Evolutionary conservation across 2,797 vertebrate genomes (phyloP).

Genomic region (Chelon labrosus): DNA sequence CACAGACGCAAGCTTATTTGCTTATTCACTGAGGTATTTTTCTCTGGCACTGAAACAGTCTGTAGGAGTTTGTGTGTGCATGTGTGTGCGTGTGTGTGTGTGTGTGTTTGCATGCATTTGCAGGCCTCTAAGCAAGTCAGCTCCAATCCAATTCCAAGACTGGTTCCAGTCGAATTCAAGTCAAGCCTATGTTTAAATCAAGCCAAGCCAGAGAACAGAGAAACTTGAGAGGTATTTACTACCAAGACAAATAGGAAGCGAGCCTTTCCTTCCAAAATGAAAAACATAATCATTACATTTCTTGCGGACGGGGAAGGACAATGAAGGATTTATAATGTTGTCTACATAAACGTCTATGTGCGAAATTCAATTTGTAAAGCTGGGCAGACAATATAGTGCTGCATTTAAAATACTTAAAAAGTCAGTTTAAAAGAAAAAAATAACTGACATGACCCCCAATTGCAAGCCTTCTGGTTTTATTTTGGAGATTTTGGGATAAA

Average conservation of each 20-base stretch:
- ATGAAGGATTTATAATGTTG: not conserved
- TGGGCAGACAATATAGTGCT: not conserved
- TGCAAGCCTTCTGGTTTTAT: too few relatives aligned
- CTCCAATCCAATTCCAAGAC: constrained; percentile 54
- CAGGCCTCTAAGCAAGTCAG: constrained; percentile 44
- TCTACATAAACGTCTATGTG: not conserved
- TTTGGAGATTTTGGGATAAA: not conserved
- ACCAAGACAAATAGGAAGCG: constrained; percentile 36
- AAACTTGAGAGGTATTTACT: constrained; percentile 21
- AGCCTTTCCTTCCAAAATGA: constrained; percentile 33
- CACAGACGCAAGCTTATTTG: constrained; percentile 64
- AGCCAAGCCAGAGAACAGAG: constrained; percentile 28
- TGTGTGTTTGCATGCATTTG: constrained; percentile 38
- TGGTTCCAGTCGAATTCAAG: constrained; percentile 52
- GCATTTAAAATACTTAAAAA: not conserved
- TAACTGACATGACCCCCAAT: not conserved
- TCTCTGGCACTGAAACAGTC: constrained; percentile 62
- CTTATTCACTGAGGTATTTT: constrained; percentile 70
- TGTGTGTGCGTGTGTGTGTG: constrained; percentile 35
- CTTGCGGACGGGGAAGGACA: not conserved
- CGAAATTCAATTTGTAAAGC: not conserved
- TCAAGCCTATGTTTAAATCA: constrained; percentile 49
- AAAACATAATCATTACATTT: constrained; percentile 22
- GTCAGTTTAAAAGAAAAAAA: not conserved
- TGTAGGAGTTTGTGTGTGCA: constrained; percentile 42